Evolutionary conservation across 2,888 invertebrate genomes (phyloP), one percentile per base, ranked within the genome.

Genomic region (Congeria kusceri): DNA sequence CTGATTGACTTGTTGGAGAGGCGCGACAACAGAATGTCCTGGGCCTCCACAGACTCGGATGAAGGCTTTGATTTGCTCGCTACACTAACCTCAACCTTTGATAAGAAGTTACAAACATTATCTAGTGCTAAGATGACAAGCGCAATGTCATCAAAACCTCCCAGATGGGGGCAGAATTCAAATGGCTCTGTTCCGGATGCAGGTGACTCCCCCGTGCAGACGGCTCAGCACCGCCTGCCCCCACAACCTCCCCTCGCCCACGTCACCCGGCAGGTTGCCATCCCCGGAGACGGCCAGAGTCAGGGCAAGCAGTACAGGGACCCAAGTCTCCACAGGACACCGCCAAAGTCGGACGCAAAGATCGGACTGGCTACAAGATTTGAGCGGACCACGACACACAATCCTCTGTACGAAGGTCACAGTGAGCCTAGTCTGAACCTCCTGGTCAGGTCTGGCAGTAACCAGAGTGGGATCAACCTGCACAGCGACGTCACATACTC

Each of bases 1-100:
- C 90, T 95, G 18, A 94, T 95, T 83, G 95, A 95, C 77, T 78
- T 90, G 65, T 88, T 91, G 57, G 92, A 92, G 56, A 86, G 83
- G 61, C 76, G 88, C n/a, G 91, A 91, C 32, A 87, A 86, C 20
- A 70, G 89, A 18, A 80, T 82, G 57, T 90, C 89, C 0, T 89
- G 87, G 85, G 88, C 88, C 5, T 89, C 89, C 0, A 86, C 89
- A 1, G 91, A 90, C 70, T 91, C 91, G 13, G 91, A 92, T 46
- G 91, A 92, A 67, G 91, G 90, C 5, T 90, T 89, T 3, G 92
- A 92, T 76, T 70, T 92, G 20, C 80, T 92, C 13, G 87, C 91
- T 11, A 89, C 89, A 44, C 81, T 92, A 11, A 91, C 92, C 3
- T 84, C 91, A 5, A 91, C 92, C 0, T 91, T 92, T 82, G 92